phyloP scores from a whole-genome alignment of 2,888 invertebrate genomes.

The Griposia aprilina region DNA sequence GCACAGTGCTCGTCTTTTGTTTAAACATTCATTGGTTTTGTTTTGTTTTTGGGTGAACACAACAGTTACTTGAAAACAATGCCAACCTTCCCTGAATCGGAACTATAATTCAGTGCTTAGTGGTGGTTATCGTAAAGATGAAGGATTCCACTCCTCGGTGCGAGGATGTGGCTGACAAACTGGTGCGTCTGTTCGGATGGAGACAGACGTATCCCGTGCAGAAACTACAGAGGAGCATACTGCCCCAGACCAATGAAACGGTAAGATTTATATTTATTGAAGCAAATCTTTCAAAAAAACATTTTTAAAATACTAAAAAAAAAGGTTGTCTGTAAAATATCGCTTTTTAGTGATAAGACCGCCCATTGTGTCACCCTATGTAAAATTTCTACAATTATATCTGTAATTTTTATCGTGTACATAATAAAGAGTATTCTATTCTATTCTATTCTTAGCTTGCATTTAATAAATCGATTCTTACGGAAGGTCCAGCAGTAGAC shows the following conservation, averaged over 20 bases:
- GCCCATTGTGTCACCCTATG: too few species aligned
- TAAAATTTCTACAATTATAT: too few species aligned
- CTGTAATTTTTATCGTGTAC: too few species aligned
- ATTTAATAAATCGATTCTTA: background rate
- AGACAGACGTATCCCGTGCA: constrained; percentile 95
- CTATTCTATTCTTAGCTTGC: too few species aligned
- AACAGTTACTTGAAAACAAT: constrained; percentile 58
- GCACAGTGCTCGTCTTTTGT: constrained; percentile 9
- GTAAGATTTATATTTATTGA: constrained; percentile 46
- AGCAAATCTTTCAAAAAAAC: background rate
- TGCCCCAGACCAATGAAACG: constrained; percentile 80
- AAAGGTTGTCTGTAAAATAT: too few species aligned
- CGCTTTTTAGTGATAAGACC: too few species aligned
- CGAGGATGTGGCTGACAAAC: constrained; percentile 94
- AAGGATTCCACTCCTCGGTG: constrained; percentile 92
- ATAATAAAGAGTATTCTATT: too few species aligned
- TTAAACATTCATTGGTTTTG: constrained; percentile 19
- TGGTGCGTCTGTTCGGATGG: constrained; percentile 95
- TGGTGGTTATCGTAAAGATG: constrained; percentile 79
- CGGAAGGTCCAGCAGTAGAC: background rate
- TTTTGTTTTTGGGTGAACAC: constrained; percentile 45
- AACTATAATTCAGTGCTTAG: constrained; percentile 59
- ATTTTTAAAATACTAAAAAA: too few species aligned
- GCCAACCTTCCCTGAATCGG: constrained; percentile 46
- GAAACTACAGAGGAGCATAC: constrained; percentile 92